phyloP scores from a whole-genome alignment of 2,888 invertebrate genomes.

The Eugnorisma glareosa region DNA sequence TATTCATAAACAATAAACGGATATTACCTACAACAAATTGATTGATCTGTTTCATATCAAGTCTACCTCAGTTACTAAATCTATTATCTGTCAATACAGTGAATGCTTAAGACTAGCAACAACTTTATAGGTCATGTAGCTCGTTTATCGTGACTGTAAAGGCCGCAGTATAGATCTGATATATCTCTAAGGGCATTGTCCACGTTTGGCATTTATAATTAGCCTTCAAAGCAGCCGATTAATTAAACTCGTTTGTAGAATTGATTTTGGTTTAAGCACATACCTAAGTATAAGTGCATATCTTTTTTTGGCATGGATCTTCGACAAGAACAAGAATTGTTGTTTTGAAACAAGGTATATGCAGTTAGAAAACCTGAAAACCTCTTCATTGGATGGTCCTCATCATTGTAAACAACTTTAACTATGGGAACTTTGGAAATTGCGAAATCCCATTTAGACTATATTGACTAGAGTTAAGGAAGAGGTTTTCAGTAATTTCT shows the following conservation, averaged over 20 bases:
- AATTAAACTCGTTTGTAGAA: neutral
- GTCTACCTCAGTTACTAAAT: slow-evolving; percentile 9
- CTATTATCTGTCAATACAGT: slow-evolving; percentile 18
- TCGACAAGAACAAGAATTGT: neutral
- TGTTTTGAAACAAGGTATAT: too few species aligned
- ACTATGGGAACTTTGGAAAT: neutral
- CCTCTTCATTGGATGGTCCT: too few species aligned
- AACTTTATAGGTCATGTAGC: slow-evolving; percentile 44
- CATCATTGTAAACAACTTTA: neutral
- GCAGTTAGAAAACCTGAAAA: neutral
- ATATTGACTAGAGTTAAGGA: neutral
- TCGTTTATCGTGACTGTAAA: slow-evolving; percentile 48
- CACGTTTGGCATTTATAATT: slow-evolving; percentile 56
- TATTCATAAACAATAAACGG: neutral
- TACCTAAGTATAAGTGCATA: neutral
- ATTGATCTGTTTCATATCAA: neutral
- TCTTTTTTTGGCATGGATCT: neutral
- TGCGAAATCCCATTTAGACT: neutral
- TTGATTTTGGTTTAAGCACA: neutral
- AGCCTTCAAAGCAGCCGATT: slow-evolving; percentile 9
- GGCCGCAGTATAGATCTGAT: slow-evolving; percentile 5
- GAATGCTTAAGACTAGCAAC: slow-evolving; percentile 33
- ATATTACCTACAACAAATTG: slow-evolving; percentile 17
- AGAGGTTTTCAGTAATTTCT: neutral
- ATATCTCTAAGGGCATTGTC: slow-evolving; percentile 46